Conservation (phyloP, 2,888 invertebrate genomes). For the Parasteatoda lunata region DNA sequence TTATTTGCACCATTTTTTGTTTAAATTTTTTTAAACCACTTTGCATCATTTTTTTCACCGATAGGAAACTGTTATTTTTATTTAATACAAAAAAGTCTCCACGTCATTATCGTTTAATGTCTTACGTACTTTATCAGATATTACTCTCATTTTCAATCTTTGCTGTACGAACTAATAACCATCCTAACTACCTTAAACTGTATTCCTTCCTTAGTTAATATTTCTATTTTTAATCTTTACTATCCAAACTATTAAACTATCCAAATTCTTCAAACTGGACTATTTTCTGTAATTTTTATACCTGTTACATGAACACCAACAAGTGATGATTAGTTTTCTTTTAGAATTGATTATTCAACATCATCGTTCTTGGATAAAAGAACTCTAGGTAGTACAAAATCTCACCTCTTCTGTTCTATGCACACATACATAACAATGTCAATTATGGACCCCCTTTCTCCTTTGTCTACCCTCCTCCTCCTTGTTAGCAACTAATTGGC, state of each 20-base stretch:
- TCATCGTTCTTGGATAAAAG: conserved; percentile 4
- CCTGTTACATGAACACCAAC: conserved; percentile 8
- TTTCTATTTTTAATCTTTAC: neutral
- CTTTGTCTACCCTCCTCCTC: neutral
- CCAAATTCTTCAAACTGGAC: neutral
- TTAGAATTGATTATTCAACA: conserved; percentile 1
- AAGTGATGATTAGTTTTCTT: conserved; percentile 25
- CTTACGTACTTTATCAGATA: too few relatives aligned
- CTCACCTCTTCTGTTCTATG: conserved; percentile 10
- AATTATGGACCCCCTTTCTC: conserved; percentile 26
- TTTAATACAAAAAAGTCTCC: too few relatives aligned
- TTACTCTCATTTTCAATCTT: too few relatives aligned
- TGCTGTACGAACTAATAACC: too few relatives aligned
- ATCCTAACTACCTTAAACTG: too few relatives aligned
- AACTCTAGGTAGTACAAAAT: neutral
- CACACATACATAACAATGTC: conserved; percentile 33
- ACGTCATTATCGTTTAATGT: too few relatives aligned
- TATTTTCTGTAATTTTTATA: neutral
- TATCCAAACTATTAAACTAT: neutral
- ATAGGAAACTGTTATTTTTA: too few relatives aligned
- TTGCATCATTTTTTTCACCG: too few relatives aligned
- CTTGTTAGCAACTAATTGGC: conserved; percentile 55
- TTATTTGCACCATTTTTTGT: too few relatives aligned
- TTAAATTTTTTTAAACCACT: too few relatives aligned
- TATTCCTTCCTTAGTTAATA: too few relatives aligned